Conservation (phyloP, 2,797 vertebrate genomes). For the Nyctibius grandis region DNA sequence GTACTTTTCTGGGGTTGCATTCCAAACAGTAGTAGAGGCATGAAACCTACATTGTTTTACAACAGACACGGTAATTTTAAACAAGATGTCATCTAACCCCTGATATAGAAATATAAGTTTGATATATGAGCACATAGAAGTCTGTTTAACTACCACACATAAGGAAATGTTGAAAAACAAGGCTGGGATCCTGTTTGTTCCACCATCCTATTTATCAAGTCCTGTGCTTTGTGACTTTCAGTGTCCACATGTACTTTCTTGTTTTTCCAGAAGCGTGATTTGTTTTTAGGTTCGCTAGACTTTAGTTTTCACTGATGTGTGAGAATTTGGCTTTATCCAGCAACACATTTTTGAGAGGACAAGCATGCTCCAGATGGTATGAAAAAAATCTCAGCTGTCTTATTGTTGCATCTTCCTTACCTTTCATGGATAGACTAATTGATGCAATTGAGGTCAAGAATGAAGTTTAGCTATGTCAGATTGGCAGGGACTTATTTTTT, state of each 20-base stretch:
- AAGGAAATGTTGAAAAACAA: background rate
- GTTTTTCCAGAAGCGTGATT: background rate
- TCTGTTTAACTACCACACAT: background rate
- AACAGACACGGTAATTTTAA: background rate
- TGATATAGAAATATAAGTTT: background rate
- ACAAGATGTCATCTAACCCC: background rate
- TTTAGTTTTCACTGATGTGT: conserved; percentile 27
- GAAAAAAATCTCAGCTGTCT: conserved; percentile 22
- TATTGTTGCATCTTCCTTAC: background rate
- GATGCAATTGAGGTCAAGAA: background rate
- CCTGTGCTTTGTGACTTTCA: background rate
- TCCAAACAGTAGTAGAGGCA: background rate
- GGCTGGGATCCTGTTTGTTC: background rate
- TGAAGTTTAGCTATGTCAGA: background rate
- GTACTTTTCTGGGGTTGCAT: background rate
- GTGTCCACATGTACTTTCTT: background rate
- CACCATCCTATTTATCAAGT: background rate
- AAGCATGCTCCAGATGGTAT: conserved; percentile 31
- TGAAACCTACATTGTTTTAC: background rate
- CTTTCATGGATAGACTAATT: background rate
- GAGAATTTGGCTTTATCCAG: conserved; percentile 46
- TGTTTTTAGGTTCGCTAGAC: conserved; percentile 46
- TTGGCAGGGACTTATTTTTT: background rate
- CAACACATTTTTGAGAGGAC: conserved; percentile 51
- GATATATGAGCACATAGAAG: background rate